These are phyloP conservation scores for Oreochromis spilurus DNA, from an alignment of 2,113 vertebrate genomes.

Conservation along the genomic window DNA sequence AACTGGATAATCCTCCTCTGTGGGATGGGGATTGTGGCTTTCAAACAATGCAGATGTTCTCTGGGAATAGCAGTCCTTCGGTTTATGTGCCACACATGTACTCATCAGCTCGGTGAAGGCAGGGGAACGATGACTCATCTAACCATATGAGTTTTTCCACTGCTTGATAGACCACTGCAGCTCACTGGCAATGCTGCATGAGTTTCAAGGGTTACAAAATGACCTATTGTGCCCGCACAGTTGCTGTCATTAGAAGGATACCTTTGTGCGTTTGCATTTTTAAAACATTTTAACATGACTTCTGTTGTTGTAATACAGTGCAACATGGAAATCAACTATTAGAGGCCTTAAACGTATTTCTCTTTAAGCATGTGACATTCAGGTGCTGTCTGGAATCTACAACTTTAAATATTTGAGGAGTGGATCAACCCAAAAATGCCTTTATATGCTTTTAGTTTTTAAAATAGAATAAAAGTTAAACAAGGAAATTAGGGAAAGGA, in stretches of 20 bases:
- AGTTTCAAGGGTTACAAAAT: not conserved
- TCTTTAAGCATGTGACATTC: not conserved
- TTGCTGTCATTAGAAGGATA: not conserved
- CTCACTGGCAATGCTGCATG: not conserved
- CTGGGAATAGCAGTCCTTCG: not conserved
- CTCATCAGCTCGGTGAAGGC: not conserved
- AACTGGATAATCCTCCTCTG: not conserved
- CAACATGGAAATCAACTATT: not conserved
- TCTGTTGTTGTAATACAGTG: not conserved
- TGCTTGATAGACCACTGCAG: not conserved
- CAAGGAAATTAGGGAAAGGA: not conserved
- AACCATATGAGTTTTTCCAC: constrained; percentile 30
- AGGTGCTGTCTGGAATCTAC: not conserved
- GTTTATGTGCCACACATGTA: constrained; percentile 9
- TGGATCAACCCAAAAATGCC: not conserved
- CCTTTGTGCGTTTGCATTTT: not conserved
- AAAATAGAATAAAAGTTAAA: not conserved
- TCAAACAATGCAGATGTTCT: not conserved
- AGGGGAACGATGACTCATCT: constrained; percentile 35
- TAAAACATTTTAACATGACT: not conserved
- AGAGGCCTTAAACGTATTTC: not conserved
- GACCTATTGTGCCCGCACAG: not conserved
- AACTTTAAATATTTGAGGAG: not conserved
- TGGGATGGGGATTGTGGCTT: not conserved
- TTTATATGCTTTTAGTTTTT: not conserved